Evolutionary conservation across 2,888 invertebrate genomes (phyloP), one percentile per base, ranked within the genome.

Genomic region (Craniophora ligustri): DNA sequence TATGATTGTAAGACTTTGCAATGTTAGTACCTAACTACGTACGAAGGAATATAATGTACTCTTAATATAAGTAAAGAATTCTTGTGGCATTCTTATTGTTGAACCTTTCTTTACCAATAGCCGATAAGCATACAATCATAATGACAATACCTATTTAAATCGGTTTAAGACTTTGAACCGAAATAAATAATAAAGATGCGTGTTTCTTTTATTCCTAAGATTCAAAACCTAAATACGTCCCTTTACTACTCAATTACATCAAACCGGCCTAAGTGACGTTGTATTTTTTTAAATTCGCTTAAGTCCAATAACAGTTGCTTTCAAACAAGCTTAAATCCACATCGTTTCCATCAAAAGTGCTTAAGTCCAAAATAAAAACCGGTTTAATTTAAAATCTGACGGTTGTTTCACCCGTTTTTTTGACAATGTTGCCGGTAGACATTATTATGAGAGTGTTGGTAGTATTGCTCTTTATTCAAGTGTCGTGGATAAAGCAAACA

Each of bases 401-500:
- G 38, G 41, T 42, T 49, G 49, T 56, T 51, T 51, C 49, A 56
- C 30, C 50, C 41, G 21, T 56, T 56, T 56, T 50, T 56, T 50
- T 56, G 42, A 41, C 49, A 51, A 36, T 42, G 49, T 44, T 44
- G 41, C 48, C 41, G 31, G 49, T 50, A 50, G 41, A 56, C 55
- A 42, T 3, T 30, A 39, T 51, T 44, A 51, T 49, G 21, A 42
- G 36, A 54, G 39, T 50, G 55, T 50, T 23, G 8, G 55, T 49
- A 41, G 50, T 42, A 42, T 44, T 42, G 55, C 42, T 44, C 44
- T 56, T 42, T 32, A 50, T 50, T 51, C 50, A 42, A 42, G 41
- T 42, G 38, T 8, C 5, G 23, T 8, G 5, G 8, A 23, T 23
- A 8, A 8, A 8, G 23, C 5, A 8, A 8, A 51, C 35, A 56